A percentile compares a stretch with the other conserved stretches of the same genome.
Conservation (phyloP, 2,888 invertebrate genomes). For the Rotaria magnacalcarata region DNA sequence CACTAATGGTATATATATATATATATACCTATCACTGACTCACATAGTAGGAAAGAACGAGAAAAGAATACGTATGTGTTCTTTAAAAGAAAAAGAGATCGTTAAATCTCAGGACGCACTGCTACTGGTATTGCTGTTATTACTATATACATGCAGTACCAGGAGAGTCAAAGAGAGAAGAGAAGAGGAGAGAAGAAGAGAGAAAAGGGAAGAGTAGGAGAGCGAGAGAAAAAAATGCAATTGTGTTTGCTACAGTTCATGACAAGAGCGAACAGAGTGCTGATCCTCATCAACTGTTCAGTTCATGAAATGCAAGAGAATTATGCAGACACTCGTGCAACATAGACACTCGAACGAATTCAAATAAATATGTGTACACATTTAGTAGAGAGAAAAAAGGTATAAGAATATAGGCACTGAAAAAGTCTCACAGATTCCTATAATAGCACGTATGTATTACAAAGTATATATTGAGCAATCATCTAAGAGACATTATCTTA, state of each 20-base stretch:
- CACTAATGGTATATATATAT: neutral
- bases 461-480: neutral
- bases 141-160: neutral
- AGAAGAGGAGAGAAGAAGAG: neutral
- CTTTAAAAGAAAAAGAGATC: neutral
- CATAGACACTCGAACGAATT: conserved; percentile 9
- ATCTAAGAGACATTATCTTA: neutral
- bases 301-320: neutral
- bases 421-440: neutral
- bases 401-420: neutral
- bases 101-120: neutral
- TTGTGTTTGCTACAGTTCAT: conserved; percentile 18
- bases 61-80: neutral
- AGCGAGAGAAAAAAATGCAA: neutral
- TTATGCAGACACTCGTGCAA: neutral
- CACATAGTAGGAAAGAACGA: neutral
- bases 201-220: neutral
- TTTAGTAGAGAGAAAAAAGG: neutral
- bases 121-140: conserved; percentile 4
- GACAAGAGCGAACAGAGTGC: neutral
- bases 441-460: neutral
- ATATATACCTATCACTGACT: conserved; percentile 5
- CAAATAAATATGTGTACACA: conserved; percentile 2
- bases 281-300: conserved; percentile 29
- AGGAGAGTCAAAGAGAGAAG: neutral